phyloP scores from a whole-genome alignment of 1,140 invertebrate genomes.

The Drosophila repletoides region DNA sequence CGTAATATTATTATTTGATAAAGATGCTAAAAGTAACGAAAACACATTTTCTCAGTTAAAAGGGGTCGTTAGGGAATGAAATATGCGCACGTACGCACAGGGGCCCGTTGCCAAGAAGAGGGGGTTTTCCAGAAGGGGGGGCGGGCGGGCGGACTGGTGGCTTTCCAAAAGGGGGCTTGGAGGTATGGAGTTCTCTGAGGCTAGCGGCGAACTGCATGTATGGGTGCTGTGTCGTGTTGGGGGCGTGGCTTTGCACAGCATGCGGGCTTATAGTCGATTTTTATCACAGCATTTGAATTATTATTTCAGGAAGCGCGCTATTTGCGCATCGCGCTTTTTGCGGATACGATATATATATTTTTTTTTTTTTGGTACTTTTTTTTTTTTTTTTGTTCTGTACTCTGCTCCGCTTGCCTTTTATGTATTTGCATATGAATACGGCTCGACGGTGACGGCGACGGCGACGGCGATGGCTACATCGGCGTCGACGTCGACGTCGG shows the following conservation, averaged over 20 bases:
- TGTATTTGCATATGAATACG: conserved; percentile 79
- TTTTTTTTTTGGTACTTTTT: conserved; percentile 29
- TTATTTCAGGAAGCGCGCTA: conserved; percentile 82
- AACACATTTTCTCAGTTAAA: conserved; percentile 82
- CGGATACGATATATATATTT: conserved; percentile 58
- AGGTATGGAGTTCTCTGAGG: not conserved
- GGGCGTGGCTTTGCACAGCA: conserved; percentile 61
- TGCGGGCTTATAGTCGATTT: conserved; percentile 76
- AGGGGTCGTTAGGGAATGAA: conserved; percentile 82
- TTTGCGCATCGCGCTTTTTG: conserved; percentile 81
- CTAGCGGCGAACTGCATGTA: conserved; percentile 43
- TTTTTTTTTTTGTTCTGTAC: conserved; percentile 9
- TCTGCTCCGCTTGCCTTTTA: conserved; percentile 49
- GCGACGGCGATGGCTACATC: no score
- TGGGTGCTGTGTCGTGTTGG: conserved; percentile 18
- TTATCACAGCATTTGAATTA: conserved; percentile 82
- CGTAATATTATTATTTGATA: conserved; percentile 82
- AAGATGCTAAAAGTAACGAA: conserved; percentile 82
- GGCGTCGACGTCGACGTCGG: no score
- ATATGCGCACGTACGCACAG: conserved; percentile 81
- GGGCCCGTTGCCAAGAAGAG: conserved; percentile 33
- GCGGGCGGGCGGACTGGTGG: not conserved
- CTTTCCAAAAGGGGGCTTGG: not conserved
- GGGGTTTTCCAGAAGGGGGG: not conserved
- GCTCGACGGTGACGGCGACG: conserved; percentile 48